Conservation (phyloP, 2,113 vertebrate genomes). For the Marmota monax region DNA sequence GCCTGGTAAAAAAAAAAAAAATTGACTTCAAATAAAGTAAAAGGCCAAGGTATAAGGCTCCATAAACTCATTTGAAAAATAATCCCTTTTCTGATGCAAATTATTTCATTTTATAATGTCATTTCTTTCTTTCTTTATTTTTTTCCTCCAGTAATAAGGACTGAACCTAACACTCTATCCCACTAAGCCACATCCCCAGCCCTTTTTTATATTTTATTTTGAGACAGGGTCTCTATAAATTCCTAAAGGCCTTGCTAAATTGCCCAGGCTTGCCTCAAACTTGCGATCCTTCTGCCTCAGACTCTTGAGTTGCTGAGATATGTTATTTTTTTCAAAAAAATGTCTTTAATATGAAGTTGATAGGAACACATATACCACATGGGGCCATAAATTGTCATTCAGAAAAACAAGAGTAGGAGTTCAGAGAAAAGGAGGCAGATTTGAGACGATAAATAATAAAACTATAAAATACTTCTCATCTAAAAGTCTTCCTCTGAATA, state of each 20-base stretch:
- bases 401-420: not conserved
- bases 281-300: not conserved
- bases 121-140: slow-evolving; percentile 10
- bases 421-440: not conserved
- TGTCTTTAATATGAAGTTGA: slow-evolving; percentile 48
- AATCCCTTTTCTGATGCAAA: slow-evolving; percentile 63
- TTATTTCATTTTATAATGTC: slow-evolving; percentile 54
- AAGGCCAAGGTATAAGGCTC: slow-evolving; percentile 69
- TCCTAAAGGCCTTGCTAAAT: not conserved
- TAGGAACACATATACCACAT: slow-evolving; percentile 43
- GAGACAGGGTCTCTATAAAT: not conserved
- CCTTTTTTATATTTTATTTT: not conserved
- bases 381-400: slow-evolving; percentile 29
- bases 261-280: not conserved
- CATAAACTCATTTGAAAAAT: slow-evolving; percentile 71
- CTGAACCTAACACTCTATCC: not conserved
- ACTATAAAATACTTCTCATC: not conserved
- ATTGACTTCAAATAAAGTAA: slow-evolving; percentile 50
- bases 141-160: not conserved
- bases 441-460: not conserved
- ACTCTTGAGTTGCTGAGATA: not conserved
- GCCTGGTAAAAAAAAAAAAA: slow-evolving; percentile 61
- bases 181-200: not conserved
- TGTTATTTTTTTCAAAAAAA: not conserved
- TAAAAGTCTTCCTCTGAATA: not conserved